phyloP scores from a whole-genome alignment of 2,888 invertebrate species.

The Papilio demoleus region DNA sequence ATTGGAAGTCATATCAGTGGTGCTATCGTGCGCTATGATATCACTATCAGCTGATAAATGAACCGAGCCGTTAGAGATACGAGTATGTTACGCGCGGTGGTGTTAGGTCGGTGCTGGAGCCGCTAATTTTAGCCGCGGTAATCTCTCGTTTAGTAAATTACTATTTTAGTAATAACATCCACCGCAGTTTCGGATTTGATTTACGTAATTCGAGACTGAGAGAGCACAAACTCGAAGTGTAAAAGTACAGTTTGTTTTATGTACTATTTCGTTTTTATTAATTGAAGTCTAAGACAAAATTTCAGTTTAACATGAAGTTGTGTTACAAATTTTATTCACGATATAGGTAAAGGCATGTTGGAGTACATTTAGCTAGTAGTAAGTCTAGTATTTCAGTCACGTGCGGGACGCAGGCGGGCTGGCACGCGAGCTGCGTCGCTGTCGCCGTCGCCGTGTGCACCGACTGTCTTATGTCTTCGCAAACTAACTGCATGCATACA shows the following conservation, averaged over 20 bases:
- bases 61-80: conserved; percentile 4
- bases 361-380: not conserved
- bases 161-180: not conserved
- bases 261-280: not conserved
- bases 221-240: too few species aligned
- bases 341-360: conserved; percentile 3
- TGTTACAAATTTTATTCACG: not conserved
- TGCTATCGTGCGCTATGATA: not conserved
- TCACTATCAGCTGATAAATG: not conserved
- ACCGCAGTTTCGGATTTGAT: not conserved
- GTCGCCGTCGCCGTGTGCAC: conserved; percentile 9
- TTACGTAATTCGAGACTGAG: not conserved
- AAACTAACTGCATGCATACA: conserved; percentile 14
- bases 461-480: conserved; percentile 15
- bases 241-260: not conserved
- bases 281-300: not conserved
- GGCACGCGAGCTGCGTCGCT: conserved; percentile 7
- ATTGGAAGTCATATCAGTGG: not conserved
- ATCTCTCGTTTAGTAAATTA: conserved; percentile 20
- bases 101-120: not conserved
- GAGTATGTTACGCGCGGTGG: not conserved
- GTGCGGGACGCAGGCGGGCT: not conserved
- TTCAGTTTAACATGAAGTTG: not conserved
- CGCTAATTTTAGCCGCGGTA: not conserved
- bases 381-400: not conserved